Base-by-base conservation (phyloP, 2,797 vertebrate species). In the Artibeus lituratus region DNA sequence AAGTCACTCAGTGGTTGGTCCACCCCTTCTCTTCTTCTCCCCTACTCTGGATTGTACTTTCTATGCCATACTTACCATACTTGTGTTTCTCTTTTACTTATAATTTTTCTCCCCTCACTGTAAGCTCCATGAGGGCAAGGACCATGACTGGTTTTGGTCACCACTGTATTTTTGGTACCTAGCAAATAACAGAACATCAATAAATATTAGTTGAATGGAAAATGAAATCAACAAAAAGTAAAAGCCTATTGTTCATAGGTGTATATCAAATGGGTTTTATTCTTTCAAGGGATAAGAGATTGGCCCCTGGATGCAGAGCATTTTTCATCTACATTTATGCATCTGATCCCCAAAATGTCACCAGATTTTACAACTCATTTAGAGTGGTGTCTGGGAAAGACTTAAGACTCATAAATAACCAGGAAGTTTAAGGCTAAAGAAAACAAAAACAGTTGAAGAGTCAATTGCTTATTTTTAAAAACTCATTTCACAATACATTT, bases 401-500 rank as follows among this genome's bases (percentile, higher is more conserved):
- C 44, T 89, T 24, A 10, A 76, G 90, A 32, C 89, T 96, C 90
- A 53, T 86, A 94, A 93, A 77, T 92, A 92, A 78, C 90, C 10
- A 24, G 51, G 21, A 59, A 86, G 59, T 70, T 93, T 89, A 93
- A 84, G 16, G 1, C 44, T 62, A 32, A 85, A 72, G 37, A 47
- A 67, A 72, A 82, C 83, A 62, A 83, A 91, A 62, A 87, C 12
- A 39, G 85, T n/a, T 51, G 53, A 91, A 70, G 73, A 93, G 80
- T 70, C 24, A 14, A 47, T 67, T 85, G 32, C 65, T 88, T 95
- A 39, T 91, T 97, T 96, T 76, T 74, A 81, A 96, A 96, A 94
- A 55, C n/a, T 73, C 15, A 65, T 93, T 67, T 90, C 90, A 89
- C 12, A 80, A 86, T 65, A 39, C 39, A 39, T 49, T 94, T 91